A percentile compares a stretch with the other conserved stretches of the same genome.
These are phyloP conservation scores for Phylloscopus trochiloides DNA, from an alignment of 2,113 vertebrate species.

Conservation along the genomic window DNA sequence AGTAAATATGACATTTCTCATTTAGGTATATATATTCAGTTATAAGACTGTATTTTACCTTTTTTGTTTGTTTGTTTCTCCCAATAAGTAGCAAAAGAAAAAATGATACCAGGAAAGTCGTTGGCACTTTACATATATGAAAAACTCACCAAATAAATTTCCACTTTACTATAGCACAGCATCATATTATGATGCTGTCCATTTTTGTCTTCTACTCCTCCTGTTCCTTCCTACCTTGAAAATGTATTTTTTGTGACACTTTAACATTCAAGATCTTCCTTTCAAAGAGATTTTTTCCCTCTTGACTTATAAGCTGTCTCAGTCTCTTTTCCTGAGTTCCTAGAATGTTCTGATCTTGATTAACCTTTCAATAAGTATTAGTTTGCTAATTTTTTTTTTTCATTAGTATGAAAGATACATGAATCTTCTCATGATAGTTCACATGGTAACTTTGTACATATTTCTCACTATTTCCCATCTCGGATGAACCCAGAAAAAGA, in stretches of 20 bases:
- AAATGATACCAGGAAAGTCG: neutral
- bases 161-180: neutral
- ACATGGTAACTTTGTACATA: neutral
- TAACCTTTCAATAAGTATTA: neutral
- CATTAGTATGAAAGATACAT: neutral
- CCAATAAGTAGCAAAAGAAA: neutral
- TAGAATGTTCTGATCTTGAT: neutral
- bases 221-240: fast-evolving
- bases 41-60: neutral
- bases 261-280: neutral
- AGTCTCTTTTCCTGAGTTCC: neutral
- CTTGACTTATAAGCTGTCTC: neutral
- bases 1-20: neutral
- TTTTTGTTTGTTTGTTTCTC: neutral
- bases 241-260: neutral
- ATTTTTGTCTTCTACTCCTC: neutral
- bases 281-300: neutral
- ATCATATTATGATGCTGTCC: neutral
- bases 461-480: neutral
- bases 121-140: neutral
- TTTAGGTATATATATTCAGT: neutral
- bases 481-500: neutral
- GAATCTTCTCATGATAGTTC: neutral
- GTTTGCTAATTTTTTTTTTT: no score
- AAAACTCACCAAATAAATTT: neutral